Evolutionary conservation across 53 echinoderm and acorn worm species (phyloP), one percentile per base, ranked within the genome.

Genomic region (Apostichopus leukothele): DNA sequence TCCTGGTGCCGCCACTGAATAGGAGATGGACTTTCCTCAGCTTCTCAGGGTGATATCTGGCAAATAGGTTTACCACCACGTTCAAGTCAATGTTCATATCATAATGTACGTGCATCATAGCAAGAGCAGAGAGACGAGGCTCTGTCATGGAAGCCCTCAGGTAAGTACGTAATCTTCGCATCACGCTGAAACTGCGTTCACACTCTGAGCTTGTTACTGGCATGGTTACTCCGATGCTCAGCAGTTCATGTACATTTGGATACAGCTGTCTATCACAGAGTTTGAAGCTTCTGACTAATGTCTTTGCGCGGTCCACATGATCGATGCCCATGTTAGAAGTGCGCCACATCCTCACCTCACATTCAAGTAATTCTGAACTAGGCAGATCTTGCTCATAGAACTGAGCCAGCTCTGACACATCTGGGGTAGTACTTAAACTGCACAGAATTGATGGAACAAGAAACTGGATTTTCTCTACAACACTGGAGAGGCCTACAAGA

Each of bases 341-440:
- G 54, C 83, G 83, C 57, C 59, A 83, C 83, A 83, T 83, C 83
- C 83, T 55, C 16, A 83, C 59, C 53, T 83, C 83, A 83, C 83
- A 53, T 83, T 83, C 54, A 54, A 83, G 60, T 83, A 83, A 55
- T 59, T 54, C 77, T 21, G 77, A 77, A 77, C 77, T 77, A 5
- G 57, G 83, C 83, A 83, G 83, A 83, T 55, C 83, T 83, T 83
- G 83, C 83, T 83, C 57, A 83, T 83, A 83, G 83, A 83, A 83
- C 83, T 54, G 55, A 83, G n/a, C 83, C 60, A 83, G 83, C 57
- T 83, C 59, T 83, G 83, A 83, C 57, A 83, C 83, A 59, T 83
- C 83, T 53, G 57, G 83, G 55, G 55, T 83, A 54, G 54, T 83
- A 55, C 19, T 83, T 22, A 83, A 83, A 83, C 83, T 55, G 83